Evolutionary conservation across 1,140 invertebrate species (phyloP).

Genomic region (Limonius californicus): DNA sequence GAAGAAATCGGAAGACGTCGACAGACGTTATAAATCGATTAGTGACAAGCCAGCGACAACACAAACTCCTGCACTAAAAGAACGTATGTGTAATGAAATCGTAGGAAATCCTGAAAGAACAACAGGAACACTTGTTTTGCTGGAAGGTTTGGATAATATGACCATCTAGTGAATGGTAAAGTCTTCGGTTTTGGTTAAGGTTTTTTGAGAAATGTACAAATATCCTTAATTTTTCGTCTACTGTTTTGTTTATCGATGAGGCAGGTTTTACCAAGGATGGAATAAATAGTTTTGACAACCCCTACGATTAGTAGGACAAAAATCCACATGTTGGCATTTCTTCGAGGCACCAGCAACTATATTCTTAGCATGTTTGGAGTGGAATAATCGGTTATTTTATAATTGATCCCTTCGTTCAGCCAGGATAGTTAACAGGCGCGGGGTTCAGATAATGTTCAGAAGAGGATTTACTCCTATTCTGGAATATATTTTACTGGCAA

Average conservation of each 20-base stretch:
- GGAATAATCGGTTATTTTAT: not conserved
- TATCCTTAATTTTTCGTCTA: not conserved
- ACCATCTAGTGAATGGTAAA: no score
- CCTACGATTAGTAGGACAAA: not conserved
- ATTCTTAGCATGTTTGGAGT: not conserved
- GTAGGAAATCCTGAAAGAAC: no score
- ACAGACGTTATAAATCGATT: no score
- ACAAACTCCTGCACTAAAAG: no score
- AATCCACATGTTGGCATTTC: not conserved
- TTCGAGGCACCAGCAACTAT: not conserved
- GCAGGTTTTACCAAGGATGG: not conserved
- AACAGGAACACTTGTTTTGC: no score
- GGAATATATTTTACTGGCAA: not conserved
- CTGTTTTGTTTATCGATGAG: no score
- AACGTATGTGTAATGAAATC: no score
- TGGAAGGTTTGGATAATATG: no score
- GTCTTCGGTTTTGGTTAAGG: no score
- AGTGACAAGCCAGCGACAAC: no score
- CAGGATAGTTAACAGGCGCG: not conserved
- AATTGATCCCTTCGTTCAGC: not conserved
- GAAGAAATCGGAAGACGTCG: no score
- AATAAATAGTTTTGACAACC: not conserved
- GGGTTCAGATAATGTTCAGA: not conserved
- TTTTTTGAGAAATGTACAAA: not conserved
- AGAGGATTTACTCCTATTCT: not conserved